phyloP scores from a whole-genome alignment of 2,797 vertebrate species.

The Buceros bicornis region DNA sequence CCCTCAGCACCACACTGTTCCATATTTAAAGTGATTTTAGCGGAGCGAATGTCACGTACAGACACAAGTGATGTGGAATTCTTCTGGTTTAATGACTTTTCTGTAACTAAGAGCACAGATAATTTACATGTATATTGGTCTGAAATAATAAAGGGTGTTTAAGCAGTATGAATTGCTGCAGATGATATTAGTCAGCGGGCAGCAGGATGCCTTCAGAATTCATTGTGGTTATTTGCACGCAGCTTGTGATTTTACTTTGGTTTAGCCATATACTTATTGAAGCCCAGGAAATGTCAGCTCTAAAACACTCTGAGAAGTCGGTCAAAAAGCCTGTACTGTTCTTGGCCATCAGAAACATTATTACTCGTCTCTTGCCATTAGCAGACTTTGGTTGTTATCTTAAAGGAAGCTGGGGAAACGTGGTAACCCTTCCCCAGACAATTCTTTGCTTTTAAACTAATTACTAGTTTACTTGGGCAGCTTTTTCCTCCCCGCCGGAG shows the following conservation, averaged over 20 bases:
- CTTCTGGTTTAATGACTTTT: not conserved
- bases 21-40: not conserved
- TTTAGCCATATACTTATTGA: not conserved
- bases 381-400: not conserved
- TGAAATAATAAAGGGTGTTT: not conserved
- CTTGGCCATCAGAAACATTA: not conserved
- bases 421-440: not conserved
- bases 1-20: not conserved
- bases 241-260: not conserved
- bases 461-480: not conserved
- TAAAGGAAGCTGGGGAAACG: not conserved
- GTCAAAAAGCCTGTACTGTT: not conserved
- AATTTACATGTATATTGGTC: not conserved
- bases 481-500: slow-evolving; percentile 22
- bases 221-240: not conserved
- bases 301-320: not conserved
- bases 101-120: not conserved
- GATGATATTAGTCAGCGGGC: not conserved
- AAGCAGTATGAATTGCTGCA: not conserved
- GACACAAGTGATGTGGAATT: not conserved
- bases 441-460: not conserved
- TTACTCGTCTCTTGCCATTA: not conserved
- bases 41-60: not conserved
- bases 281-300: not conserved
- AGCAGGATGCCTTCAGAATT: not conserved